These are phyloP conservation scores for Cantharis nigra DNA, from an alignment of 2,888 invertebrate genomes.

Conservation along the genomic window DNA sequence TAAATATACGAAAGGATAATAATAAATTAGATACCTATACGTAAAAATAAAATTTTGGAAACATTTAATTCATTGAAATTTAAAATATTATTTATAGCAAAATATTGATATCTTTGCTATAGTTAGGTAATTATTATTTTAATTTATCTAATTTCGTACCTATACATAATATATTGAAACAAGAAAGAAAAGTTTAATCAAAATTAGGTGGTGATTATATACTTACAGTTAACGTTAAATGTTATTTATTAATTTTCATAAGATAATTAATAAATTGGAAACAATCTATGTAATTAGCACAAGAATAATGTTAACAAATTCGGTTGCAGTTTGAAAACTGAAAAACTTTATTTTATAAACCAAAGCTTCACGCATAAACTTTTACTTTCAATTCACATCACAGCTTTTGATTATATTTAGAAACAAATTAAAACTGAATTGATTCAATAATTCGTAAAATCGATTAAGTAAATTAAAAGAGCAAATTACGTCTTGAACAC, in stretches of 20 bases:
- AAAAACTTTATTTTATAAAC: not conserved
- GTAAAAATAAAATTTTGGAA: too few relatives aligned
- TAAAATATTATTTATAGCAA: too few relatives aligned
- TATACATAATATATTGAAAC: not conserved
- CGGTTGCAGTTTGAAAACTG: not conserved
- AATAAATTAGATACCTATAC: too few relatives aligned
- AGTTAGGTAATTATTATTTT: too few relatives aligned
- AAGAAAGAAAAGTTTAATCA: not conserved
- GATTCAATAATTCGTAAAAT: slow-evolving; percentile 29
- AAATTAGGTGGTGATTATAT: not conserved
- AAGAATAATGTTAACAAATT: not conserved
- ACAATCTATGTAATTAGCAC: not conserved
- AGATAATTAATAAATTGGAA: not conserved
- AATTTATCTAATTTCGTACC: not conserved
- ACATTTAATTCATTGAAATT: too few relatives aligned
- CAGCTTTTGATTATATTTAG: not conserved
- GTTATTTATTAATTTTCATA: not conserved
- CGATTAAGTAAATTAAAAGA: slow-evolving; percentile 37
- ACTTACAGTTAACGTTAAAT: not conserved
- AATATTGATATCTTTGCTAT: too few relatives aligned
- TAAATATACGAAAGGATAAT: too few relatives aligned
- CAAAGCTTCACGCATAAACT: not conserved
- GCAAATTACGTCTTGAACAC: slow-evolving; percentile 33
- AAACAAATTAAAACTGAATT: slow-evolving; percentile 15
- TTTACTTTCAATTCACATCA: slow-evolving; percentile 1